These are phyloP conservation scores for Marcusenius ussheri DNA, from an alignment of 2,113 vertebrate species.

Conservation along the genomic window DNA sequence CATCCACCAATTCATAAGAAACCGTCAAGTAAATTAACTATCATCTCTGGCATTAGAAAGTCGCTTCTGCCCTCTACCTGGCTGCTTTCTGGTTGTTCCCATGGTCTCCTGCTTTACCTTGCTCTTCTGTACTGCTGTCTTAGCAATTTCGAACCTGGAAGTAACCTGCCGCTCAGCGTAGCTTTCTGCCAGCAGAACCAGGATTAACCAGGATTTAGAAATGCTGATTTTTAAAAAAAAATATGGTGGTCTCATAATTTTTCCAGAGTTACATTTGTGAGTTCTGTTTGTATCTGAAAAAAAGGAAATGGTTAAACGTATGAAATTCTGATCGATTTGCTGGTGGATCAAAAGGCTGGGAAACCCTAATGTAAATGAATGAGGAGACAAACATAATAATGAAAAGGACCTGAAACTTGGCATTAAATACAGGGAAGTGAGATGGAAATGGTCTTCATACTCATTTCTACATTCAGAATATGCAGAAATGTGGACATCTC, in stretches of 20 bases:
- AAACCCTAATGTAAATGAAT: neutral
- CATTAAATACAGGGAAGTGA: neutral
- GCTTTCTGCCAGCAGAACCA: neutral
- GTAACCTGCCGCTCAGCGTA: neutral
- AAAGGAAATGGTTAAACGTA: neutral
- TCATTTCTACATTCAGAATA: neutral
- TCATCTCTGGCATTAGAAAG: neutral
- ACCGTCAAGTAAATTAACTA: neutral
- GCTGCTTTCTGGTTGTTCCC: neutral
- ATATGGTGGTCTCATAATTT: neutral
- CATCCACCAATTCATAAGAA: neutral
- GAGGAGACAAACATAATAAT: neutral
- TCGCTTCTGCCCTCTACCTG: neutral
- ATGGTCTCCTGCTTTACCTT: neutral
- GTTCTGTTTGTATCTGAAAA: neutral
- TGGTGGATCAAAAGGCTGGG: neutral
- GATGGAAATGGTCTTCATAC: neutral
- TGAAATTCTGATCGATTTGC: neutral
- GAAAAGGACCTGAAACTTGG: neutral
- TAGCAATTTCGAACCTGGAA: neutral
- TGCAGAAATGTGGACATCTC: neutral
- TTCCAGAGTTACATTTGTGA: neutral
- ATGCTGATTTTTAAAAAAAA: neutral
- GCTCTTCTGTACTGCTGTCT: neutral
- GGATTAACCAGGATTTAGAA: neutral